Conservation (phyloP, 2,113 vertebrate genomes). For the Dascyllus trimaculatus region DNA sequence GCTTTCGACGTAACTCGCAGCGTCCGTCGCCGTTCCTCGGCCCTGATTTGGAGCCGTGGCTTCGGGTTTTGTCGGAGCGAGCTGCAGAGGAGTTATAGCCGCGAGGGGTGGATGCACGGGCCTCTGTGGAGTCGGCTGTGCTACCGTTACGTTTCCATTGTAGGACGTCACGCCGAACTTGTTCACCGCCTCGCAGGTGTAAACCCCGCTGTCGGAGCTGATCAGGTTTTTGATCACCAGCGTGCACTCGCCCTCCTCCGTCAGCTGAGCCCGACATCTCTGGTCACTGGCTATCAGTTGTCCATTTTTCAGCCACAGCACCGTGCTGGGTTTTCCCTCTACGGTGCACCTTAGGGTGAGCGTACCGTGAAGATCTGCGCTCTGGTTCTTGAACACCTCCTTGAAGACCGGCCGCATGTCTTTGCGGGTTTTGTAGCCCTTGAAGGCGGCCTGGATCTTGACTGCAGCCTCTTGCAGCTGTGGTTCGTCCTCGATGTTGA, state of each 20-base stretch:
- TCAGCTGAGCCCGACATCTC: conserved; percentile 84
- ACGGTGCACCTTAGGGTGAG: conserved; percentile 87
- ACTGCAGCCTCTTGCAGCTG: conserved; percentile 88
- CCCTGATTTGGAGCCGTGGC: conserved; percentile 17
- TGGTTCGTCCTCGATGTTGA: conserved; percentile 78
- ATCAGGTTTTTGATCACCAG: conserved; percentile 88
- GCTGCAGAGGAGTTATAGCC: conserved; percentile 73
- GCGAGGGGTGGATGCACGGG: conserved; percentile 57
- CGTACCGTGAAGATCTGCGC: conserved; percentile 82
- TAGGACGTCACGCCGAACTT: conserved; percentile 89
- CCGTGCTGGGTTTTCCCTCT: conserved; percentile 85
- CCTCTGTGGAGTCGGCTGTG: conserved; percentile 51
- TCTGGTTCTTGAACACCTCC: conserved; percentile 89
- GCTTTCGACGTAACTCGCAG: conserved; percentile 77
- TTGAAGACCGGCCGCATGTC: conserved; percentile 90
- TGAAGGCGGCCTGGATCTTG: conserved; percentile 96
- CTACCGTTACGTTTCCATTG: conserved; percentile 88
- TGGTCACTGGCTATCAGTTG: conserved; percentile 84
- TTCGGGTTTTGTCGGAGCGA: conserved; percentile 42
- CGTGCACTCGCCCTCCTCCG: conserved; percentile 87
- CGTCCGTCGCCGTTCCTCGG: conserved; percentile 54
- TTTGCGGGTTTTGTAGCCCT: conserved; percentile 92
- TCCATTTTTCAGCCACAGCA: conserved; percentile 90
- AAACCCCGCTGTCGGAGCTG: conserved; percentile 86
- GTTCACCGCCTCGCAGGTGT: conserved; percentile 91